These are phyloP conservation scores for Regulus satrapa DNA, from an alignment of 2,113 vertebrate genomes.

Conservation along the genomic window DNA sequence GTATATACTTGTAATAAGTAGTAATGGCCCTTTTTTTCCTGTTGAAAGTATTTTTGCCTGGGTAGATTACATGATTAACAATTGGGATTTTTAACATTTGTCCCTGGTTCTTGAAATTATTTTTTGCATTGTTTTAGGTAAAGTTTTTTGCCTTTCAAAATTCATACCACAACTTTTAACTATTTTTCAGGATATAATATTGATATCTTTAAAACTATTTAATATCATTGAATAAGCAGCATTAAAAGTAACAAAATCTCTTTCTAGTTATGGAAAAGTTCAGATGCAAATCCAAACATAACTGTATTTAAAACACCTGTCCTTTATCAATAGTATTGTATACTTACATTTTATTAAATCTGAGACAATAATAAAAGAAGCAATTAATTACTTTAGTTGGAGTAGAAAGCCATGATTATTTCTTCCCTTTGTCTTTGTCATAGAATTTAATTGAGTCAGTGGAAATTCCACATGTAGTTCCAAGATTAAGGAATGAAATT, in stretches of 20 bases:
- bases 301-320: not conserved
- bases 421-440: not conserved
- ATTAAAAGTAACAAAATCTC: not conserved
- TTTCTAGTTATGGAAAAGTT: not conserved
- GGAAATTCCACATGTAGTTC: not conserved
- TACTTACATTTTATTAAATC: not conserved
- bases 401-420: not conserved
- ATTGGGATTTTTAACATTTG: not conserved
- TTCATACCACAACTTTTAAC: not conserved
- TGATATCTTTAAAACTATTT: not conserved
- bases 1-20: not conserved
- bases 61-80: not conserved
- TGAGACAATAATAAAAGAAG: not conserved
- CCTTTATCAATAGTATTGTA: not conserved
- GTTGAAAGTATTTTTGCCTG: not conserved
- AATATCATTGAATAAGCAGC: not conserved
- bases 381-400: not conserved
- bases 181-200: not conserved
- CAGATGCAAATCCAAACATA: not conserved
- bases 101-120: not conserved
- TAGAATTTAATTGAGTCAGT: not conserved
- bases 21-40: not conserved
- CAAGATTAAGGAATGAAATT: not conserved
- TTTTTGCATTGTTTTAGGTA: not conserved
- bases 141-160: not conserved